phyloP scores from a whole-genome alignment of 2,888 invertebrate genomes.

The Mystacides longicornis region DNA sequence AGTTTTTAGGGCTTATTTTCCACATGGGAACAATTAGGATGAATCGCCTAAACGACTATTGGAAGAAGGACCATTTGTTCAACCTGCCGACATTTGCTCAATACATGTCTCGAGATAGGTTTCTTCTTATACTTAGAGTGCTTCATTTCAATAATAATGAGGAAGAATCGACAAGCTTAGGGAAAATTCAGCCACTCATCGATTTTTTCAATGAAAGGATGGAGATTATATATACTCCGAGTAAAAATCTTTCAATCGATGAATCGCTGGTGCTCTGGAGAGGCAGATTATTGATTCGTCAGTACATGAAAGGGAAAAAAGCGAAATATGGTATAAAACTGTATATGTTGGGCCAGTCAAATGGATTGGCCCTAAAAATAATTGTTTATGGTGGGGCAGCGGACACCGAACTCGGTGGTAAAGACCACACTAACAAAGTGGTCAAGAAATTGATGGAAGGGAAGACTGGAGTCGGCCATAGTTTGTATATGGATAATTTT shows the following conservation, averaged over 20 bases:
- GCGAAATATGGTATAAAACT: constrained; percentile 16
- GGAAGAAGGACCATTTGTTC: constrained; percentile 28
- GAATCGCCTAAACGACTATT: constrained; percentile 28
- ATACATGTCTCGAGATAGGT: constrained; percentile 29
- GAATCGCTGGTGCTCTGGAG: constrained; percentile 12
- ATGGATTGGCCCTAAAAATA: constrained; percentile 5
- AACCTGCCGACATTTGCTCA: constrained; percentile 26
- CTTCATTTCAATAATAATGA: constrained; percentile 23
- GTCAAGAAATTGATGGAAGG: constrained; percentile 9
- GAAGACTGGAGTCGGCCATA: constrained; percentile 4
- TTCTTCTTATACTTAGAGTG: constrained; percentile 28
- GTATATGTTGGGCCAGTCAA: constrained; percentile 11
- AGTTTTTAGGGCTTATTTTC: constrained; percentile 28
- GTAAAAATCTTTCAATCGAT: constrained; percentile 26
- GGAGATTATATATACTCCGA: too few species aligned
- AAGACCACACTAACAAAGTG: constrained; percentile 27
- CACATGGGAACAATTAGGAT: constrained; percentile 29
- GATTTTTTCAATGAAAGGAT: constrained; percentile 19
- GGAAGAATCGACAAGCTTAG: constrained; percentile 16
- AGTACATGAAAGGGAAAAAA: constrained; percentile 11
- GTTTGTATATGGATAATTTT: not conserved
- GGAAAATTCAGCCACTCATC: constrained; percentile 22
- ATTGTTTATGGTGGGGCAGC: constrained; percentile 26
- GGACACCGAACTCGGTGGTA: constrained; percentile 28
- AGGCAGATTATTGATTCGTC: constrained; percentile 12